Base-by-base conservation (phyloP, 2,888 invertebrate genomes). In the Leptinotarsa peninsularis region DNA sequence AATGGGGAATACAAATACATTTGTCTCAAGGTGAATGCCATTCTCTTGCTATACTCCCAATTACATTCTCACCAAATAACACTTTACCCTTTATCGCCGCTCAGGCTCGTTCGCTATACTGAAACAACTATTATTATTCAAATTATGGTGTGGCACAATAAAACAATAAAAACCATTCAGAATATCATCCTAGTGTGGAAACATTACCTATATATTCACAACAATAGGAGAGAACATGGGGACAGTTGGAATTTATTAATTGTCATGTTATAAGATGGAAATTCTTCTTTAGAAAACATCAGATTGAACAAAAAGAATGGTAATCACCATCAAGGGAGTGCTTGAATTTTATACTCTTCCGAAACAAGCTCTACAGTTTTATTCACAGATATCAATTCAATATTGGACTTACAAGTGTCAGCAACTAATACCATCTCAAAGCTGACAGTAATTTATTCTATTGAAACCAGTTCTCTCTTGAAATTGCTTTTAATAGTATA, bases 11-110 rank as follows among this genome's bases (percentile, higher is more conserved):
- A 71, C 77, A 74, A 77, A 77, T 72, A 74, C 69, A 74, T 77
- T 77, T 77, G 72, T 77, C 77, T 77, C 77, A 71, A 77, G 77
- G 74, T 74, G 72, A 58, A 72, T 63, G 72, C 74, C 66, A 68
- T 77, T 74, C 76, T 76, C 74, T 60, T 71, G 5, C 58, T 72
- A 72, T 69, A 66, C 74, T 68, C 67, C 77, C 74, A 74, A 77
- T 74, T 77, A 77, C 71, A 66, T 74, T 23, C 21, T 71, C 49
- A 67, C 74, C 72, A 72, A 72, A 74, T 76, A 73, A 73, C 74
- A 70, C 74, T 77, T 74, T 63, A 63, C 66, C 50, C 69, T 76
- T 74, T 72, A 67, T 67, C 58, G 71, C 71, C 67, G 71, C 72
- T 74, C 74, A 73, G 68, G 66, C 43, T 49, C 72, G 74, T 74